phyloP scores from a whole-genome alignment of 2,888 invertebrate genomes.

The Leucoptera coffeella region DNA sequence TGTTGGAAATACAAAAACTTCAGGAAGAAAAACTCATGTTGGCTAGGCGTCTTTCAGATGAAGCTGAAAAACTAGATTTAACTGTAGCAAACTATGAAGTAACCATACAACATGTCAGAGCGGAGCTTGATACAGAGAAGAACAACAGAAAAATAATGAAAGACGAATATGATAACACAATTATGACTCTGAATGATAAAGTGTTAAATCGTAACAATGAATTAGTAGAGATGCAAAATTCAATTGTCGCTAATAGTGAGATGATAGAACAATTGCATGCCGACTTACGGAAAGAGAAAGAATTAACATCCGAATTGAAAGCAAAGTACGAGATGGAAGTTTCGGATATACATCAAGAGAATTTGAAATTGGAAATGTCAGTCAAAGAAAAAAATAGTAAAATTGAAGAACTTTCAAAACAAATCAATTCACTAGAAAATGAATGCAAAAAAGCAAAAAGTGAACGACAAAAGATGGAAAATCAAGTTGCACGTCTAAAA shows the following conservation, averaged over 20 bases:
- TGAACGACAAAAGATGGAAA: too few relatives aligned
- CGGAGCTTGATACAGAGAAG: conserved; percentile 21
- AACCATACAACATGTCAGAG: conserved; percentile 11
- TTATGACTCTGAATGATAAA: conserved; percentile 35
- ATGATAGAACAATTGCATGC: conserved; percentile 21
- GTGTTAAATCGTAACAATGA: conserved; percentile 34
- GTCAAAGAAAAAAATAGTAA: conserved; percentile 10
- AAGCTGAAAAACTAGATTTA: conserved; percentile 21
- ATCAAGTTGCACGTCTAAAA: too few relatives aligned
- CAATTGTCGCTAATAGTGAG: conserved; percentile 24
- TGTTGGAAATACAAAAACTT: conserved; percentile 24
- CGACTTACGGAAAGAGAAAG: conserved; percentile 20
- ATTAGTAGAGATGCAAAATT: conserved; percentile 31
- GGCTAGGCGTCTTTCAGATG: conserved; percentile 22
- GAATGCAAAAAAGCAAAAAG: too few relatives aligned
- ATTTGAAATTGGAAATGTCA: background rate
- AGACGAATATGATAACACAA: conserved; percentile 24
- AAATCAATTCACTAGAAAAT: too few relatives aligned
- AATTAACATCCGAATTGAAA: conserved; percentile 4
- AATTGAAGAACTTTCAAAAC: conserved; percentile 10
- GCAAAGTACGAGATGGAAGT: too few relatives aligned
- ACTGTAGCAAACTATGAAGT: conserved; percentile 11
- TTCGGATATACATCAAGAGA: too few relatives aligned
- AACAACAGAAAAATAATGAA: conserved; percentile 18
- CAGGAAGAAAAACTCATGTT: conserved; percentile 32